phyloP scores from a whole-genome alignment of 2,888 invertebrate genomes.

The Vesta saturnalis region DNA sequence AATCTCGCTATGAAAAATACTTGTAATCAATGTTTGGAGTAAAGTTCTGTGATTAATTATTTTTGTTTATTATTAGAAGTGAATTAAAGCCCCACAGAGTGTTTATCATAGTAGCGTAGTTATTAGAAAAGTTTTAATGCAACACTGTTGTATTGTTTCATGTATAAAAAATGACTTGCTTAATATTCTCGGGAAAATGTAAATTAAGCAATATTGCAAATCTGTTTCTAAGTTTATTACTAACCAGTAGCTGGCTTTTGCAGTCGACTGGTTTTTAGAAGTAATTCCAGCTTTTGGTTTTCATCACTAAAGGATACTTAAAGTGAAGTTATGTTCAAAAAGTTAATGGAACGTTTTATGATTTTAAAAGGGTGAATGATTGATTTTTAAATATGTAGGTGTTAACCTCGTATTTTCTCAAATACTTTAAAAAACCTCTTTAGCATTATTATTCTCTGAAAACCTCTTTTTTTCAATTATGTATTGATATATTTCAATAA shows the following conservation, averaged over 20 bases:
- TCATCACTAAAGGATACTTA: slow-evolving; percentile 22
- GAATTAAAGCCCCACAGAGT: background rate
- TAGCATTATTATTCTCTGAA: background rate
- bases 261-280: slow-evolving; percentile 26
- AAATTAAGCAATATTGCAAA: slow-evolving; percentile 39
- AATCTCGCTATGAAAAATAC: background rate
- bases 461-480: too few relatives aligned
- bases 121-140: slow-evolving; percentile 4
- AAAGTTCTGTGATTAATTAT: slow-evolving; percentile 18
- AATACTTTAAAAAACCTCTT: background rate
- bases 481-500: too few relatives aligned
- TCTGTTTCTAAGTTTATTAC: slow-evolving; percentile 37
- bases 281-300: slow-evolving; percentile 28
- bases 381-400: slow-evolving; percentile 17
- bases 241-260: slow-evolving; percentile 28
- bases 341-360: slow-evolving; percentile 29
- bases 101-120: background rate
- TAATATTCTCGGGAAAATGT: slow-evolving; percentile 35
- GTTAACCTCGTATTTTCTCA: background rate
- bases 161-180: slow-evolving; percentile 37
- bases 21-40: slow-evolving; percentile 5
- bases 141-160: slow-evolving; percentile 24
- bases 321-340: slow-evolving; percentile 24
- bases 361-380: slow-evolving; percentile 24
- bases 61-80: slow-evolving; percentile 18